A percentile compares a stretch with the other conserved stretches of the same genome.
Conservation (phyloP, 2,888 invertebrate genomes). For the Xestoiulus laeticollis region DNA sequence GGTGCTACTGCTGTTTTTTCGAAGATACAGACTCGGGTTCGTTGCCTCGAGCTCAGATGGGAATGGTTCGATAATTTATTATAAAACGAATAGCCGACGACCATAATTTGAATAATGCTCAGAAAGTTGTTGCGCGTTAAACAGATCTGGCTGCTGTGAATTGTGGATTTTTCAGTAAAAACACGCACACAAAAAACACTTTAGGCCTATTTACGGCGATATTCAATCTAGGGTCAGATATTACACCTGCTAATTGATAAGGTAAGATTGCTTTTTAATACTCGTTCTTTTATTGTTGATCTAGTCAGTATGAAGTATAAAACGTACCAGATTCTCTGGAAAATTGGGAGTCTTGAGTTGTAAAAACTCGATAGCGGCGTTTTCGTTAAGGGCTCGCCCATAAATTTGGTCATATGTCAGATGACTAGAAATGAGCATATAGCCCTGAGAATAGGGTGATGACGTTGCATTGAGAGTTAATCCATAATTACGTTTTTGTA, state of each 20-base stretch:
- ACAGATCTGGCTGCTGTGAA: neutral
- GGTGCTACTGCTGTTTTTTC: neutral
- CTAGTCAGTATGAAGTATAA: neutral
- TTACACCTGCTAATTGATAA: slow-evolving; percentile 22
- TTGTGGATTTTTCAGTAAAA: neutral
- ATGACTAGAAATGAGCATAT: neutral
- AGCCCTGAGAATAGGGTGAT: neutral
- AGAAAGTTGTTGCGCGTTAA: neutral
- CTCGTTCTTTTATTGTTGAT: neutral
- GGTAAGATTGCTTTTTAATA: neutral
- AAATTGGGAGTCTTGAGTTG: neutral
- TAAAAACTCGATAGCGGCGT: neutral
- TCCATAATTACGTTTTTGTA: no score
- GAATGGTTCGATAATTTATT: neutral
- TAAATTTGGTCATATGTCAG: neutral
- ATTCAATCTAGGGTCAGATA: neutral
- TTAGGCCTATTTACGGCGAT: neutral
- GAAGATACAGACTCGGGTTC: neutral
- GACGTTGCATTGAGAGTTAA: no score
- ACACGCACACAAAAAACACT: neutral
- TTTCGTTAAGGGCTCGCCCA: neutral
- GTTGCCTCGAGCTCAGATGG: neutral
- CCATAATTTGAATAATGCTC: neutral
- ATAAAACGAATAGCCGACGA: neutral
- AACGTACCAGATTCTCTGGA: neutral